Evolutionary conservation across 2,888 invertebrate species (phyloP), one percentile per base, ranked within the genome.

Genomic region (Nudaria mundana): DNA sequence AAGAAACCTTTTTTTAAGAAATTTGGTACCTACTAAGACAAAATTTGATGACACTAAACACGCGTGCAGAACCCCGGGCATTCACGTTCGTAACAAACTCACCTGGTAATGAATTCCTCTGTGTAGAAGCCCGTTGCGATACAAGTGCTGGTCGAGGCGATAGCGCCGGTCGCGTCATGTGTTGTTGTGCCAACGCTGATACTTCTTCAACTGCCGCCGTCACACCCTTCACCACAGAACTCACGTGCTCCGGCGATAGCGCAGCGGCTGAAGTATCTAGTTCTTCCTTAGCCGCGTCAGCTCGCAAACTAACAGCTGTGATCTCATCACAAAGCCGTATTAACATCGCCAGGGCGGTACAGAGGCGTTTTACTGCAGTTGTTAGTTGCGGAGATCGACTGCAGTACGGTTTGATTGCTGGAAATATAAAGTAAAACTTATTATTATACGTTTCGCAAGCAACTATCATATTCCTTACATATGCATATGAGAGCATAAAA

Each of bases 291-390:
- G 72, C 76, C 1, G 79, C 77, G 48, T 85, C 91, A 16, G 92
- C 91, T n/a, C 91, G 89, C 65, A 92, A 90, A 59, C 94, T 93
- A 30, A 93, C 92, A 52, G 93, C 93, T 48, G 97, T 91, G 34
- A 96, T 94, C 77, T 97, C 95, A 78, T 98, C 98, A 76, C 97
- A 97, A 52, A 97, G 91, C 63, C 95, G 94, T 61, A 98, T 94
- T 56, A 98, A 90, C 83, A 94, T 93, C 3, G 96, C 97, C 48
- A 97, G 89, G 50, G 95, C 94, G 58, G 95, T 93, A 71, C 97
- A 97, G 40, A 98, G 93, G 69, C 95, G 94, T 75, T 94, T 95
- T 36, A 95, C 95, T 8, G 96, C 96, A 37, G 94, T 94, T 65
- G 91, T 91, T 57, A 96, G 82, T 30, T 91, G 91, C 38, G 94